A percentile compares a stretch with the other conserved stretches of the same genome.
These are phyloP conservation scores for Podocnemis expansa DNA, from an alignment of 2,113 vertebrate species.

Conservation along the genomic window DNA sequence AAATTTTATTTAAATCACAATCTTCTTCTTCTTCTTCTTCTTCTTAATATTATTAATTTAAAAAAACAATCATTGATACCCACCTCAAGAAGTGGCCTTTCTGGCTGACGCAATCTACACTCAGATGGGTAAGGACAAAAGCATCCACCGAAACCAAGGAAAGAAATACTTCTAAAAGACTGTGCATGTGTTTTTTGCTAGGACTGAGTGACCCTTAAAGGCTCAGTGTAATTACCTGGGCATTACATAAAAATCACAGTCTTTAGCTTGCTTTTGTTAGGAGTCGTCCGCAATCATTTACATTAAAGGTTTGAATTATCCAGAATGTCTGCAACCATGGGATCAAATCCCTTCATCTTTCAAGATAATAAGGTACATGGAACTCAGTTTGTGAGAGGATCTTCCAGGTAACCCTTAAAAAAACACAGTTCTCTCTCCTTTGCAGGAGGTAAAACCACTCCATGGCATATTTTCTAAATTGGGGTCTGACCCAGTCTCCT, in stretches of 20 bases:
- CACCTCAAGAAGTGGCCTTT: not conserved
- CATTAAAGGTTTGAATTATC: conserved; percentile 54
- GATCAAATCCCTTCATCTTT: conserved; percentile 45
- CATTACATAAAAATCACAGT: not conserved
- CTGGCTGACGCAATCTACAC: not conserved
- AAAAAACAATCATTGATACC: not conserved
- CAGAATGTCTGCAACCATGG: not conserved
- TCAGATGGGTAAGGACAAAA: not conserved
- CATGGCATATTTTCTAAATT: not conserved
- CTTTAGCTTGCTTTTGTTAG: conserved; percentile 51
- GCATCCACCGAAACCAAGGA: not conserved
- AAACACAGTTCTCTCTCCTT: not conserved
- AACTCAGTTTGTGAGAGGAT: conserved; percentile 20
- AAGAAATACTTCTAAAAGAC: not conserved
- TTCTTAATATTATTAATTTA: not conserved
- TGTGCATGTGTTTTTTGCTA: not conserved
- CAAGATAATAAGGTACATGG: conserved; percentile 31
- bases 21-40: not conserved
- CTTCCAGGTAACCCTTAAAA: conserved; percentile 23
- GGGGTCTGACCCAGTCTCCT: not conserved
- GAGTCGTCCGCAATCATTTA: conserved; percentile 28
- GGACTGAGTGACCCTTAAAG: conserved; percentile 10
- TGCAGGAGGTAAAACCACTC: not conserved
- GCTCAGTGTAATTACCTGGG: conserved; percentile 12
- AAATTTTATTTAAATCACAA: not conserved